Evolutionary conservation across 2,888 invertebrate species (phyloP).

Genomic region (Trissolcus japonicus): DNA sequence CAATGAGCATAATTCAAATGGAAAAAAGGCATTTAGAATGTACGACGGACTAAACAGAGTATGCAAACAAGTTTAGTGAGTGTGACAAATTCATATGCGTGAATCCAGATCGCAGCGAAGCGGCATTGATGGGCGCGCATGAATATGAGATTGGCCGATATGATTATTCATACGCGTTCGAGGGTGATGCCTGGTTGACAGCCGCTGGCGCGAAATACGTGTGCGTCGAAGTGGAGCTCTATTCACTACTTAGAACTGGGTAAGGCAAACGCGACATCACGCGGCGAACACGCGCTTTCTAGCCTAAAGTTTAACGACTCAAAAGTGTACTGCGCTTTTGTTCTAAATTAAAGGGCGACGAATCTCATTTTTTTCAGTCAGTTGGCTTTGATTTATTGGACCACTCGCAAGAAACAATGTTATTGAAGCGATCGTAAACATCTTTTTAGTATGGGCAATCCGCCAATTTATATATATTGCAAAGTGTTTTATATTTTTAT

Average conservation of each 20-base stretch:
- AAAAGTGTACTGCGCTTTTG: slow-evolving; percentile 40
- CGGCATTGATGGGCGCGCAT: slow-evolving; percentile 60
- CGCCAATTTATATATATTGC: not conserved
- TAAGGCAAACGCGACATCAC: slow-evolving; percentile 62
- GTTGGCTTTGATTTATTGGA: slow-evolving; percentile 35
- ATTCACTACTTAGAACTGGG: slow-evolving; percentile 59
- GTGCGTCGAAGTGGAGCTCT: slow-evolving; percentile 39
- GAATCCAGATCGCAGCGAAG: slow-evolving; percentile 60
- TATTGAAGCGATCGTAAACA: not conserved
- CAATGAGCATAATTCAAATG: slow-evolving; percentile 23
- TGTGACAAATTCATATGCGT: slow-evolving; percentile 63
- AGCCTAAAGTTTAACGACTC: slow-evolving; percentile 48
- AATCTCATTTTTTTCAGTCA: slow-evolving; percentile 22
- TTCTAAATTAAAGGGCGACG: slow-evolving; percentile 27
- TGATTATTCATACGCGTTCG: slow-evolving; percentile 70
- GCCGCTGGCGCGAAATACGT: slow-evolving; percentile 63
- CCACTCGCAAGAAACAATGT: slow-evolving; percentile 11
- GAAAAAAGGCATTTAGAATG: slow-evolving; percentile 45
- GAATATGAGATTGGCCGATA: slow-evolving; percentile 68
- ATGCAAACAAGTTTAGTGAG: slow-evolving; percentile 55
- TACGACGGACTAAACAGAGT: slow-evolving; percentile 60
- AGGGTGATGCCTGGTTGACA: slow-evolving; percentile 69
- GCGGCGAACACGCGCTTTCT: slow-evolving; percentile 57
- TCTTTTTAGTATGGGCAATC: not conserved
- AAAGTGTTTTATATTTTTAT: not conserved